phyloP scores from a whole-genome alignment of 1,140 invertebrate species.

The Pantala flavescens region DNA sequence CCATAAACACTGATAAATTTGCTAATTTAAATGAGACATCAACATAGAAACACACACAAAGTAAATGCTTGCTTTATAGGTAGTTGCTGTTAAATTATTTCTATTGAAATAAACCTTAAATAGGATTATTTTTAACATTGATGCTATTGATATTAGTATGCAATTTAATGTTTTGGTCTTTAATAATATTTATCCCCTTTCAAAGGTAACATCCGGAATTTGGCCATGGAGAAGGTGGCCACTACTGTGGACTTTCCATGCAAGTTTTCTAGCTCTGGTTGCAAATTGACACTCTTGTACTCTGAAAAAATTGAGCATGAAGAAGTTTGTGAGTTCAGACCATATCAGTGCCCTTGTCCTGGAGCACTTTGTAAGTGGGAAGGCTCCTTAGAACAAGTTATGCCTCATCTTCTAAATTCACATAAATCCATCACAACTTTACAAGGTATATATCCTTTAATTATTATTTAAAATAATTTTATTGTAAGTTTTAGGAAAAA shows the following conservation, averaged over 20 bases:
- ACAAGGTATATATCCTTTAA: constrained; percentile 42
- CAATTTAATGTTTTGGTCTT: too few species aligned
- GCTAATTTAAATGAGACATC: too few species aligned
- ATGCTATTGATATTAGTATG: too few species aligned
- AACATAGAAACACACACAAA: too few species aligned
- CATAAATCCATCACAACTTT: constrained; percentile 99
- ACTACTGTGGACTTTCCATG: constrained; percentile 97
- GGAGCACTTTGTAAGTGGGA: constrained; percentile 99
- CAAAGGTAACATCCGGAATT: constrained; percentile 89
- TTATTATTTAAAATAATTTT: constrained; percentile 2
- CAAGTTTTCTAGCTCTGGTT: constrained; percentile 95
- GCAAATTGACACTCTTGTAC: constrained; percentile 81
- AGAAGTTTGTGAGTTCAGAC: constrained; percentile 94
- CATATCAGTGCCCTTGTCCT: constrained; percentile 95
- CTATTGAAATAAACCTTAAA: too few species aligned
- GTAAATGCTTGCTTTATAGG: too few species aligned
- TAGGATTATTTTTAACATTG: too few species aligned
- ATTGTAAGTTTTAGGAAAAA: neutral
- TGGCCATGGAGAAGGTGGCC: constrained; percentile 99
- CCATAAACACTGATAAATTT: too few species aligned
- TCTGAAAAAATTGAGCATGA: constrained; percentile 98
- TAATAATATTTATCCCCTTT: constrained; percentile 18
- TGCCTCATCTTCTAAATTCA: constrained; percentile 93
- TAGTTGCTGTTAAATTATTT: too few species aligned
- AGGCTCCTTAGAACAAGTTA: constrained; percentile 88